Base-by-base conservation (phyloP, 2,113 vertebrate species). In the Neodon shergylaensis region DNA sequence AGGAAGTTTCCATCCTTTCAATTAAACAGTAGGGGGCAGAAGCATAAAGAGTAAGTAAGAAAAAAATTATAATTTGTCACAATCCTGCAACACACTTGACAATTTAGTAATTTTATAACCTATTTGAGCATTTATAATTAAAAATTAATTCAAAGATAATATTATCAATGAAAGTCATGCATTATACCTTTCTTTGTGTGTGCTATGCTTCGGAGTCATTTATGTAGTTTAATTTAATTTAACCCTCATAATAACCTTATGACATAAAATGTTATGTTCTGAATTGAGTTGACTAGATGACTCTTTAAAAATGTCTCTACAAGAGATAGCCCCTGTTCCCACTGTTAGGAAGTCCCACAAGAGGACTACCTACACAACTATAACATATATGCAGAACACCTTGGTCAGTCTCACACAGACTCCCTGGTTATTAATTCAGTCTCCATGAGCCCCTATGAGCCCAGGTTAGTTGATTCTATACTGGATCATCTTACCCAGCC, bases 211-310 rank as follows among this genome's bases (percentile, higher is more conserved):
- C 12, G 66, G 36, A 47, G 44, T 78, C 84, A 61, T 88, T 63
- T n/a, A 58, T 79, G 16, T 61, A 70, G 26, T 83, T 52, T 74
- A 88, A 92, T 83, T 52, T 78, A 88, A 92, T 92, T 77, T 93
- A 90, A 52, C 68, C 83, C 0, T 72, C 66, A 78, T 24, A 84
- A 88, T 72, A 95, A 93, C 12, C 26, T 87, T 39, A 82, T 28
- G 26, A 84, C 44, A 77, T 61, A 65, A 81, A 94, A 86, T 81
- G 17, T 22, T 73, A 58, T 58, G n/a, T 6, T n/a, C 22, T 90
- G 0, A 39, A 31, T 19, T 61, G 11, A 36, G 12, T 49, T 68
- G 16, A 73, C 54, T 16, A 77, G 5, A 22, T 7, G 9, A 7
- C 14, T 3, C n/a, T 39, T 44, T 5, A 26, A 96, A 94, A 88